Evolutionary conservation across 2,113 vertebrate genomes (phyloP).

Genomic region (Clarias magur): DNA sequence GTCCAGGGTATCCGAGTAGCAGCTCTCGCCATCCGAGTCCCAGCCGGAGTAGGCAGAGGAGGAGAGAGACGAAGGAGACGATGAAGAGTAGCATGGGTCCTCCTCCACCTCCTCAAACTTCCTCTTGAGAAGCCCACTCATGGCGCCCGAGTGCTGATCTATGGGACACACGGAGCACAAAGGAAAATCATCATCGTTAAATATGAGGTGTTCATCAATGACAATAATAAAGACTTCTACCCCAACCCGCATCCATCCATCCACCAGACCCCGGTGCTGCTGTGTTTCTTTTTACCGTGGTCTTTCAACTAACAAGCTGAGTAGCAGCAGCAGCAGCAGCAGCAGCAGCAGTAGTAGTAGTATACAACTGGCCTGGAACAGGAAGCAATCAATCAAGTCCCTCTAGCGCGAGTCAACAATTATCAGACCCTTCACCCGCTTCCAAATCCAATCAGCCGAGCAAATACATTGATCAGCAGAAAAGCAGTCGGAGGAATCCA

Average conservation of each 20-base stretch:
- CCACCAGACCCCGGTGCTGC: not conserved
- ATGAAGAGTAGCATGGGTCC: slow-evolving; percentile 84
- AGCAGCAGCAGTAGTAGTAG: not conserved
- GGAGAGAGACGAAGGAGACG: slow-evolving; percentile 81
- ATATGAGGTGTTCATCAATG: not conserved
- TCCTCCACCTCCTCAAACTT: slow-evolving; percentile 93
- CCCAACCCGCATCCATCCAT: not conserved
- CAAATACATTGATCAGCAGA: slow-evolving; percentile 66
- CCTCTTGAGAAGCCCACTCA: slow-evolving; percentile 91
- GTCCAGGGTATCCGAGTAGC: slow-evolving; percentile 76
- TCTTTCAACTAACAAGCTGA: slow-evolving; percentile 32
- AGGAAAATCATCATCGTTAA: slow-evolving; percentile 31
- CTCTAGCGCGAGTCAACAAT: slow-evolving; percentile 70
- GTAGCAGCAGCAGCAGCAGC: not conserved
- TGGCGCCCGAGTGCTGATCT: slow-evolving; percentile 77
- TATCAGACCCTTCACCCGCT: slow-evolving; percentile 66
- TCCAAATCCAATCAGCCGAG: slow-evolving; percentile 68
- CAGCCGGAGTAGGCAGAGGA: slow-evolving; percentile 82
- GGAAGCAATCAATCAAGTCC: slow-evolving; percentile 72
- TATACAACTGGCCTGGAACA: slow-evolving; percentile 55
- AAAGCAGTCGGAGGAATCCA: slow-evolving; percentile 35
- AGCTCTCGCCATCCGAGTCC: slow-evolving; percentile 86
- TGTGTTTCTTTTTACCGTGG: not conserved
- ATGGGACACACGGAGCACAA: slow-evolving; percentile 38
- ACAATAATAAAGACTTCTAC: not conserved